Evolutionary conservation across 2,888 invertebrate genomes (phyloP).

Genomic region (Dusona sp.): DNA sequence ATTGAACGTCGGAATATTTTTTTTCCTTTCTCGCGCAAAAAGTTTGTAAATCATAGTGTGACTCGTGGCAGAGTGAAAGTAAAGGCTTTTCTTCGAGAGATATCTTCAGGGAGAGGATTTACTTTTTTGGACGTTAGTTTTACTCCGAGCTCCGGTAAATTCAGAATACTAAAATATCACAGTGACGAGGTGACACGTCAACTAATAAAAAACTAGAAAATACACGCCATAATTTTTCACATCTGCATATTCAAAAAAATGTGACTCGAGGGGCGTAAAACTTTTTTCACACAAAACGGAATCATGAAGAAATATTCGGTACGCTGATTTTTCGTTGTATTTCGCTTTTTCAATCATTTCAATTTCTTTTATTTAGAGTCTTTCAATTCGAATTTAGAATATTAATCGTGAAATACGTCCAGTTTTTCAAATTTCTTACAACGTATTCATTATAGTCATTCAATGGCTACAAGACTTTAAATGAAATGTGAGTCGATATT

Average conservation of each 20-base stretch:
- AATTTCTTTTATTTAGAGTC: no score
- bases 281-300: neutral
- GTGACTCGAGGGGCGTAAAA: neutral
- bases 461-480: neutral
- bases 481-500: neutral
- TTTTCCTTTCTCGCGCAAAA: conserved; percentile 38
- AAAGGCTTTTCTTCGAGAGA: conserved; percentile 76
- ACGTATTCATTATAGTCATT: neutral
- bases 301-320: no score
- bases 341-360: no score
- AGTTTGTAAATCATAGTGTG: conserved; percentile 76
- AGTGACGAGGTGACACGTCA: neutral
- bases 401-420: no score
- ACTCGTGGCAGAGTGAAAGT: conserved; percentile 78
- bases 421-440: no score
- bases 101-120: conserved; percentile 71
- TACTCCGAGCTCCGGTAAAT: conserved; percentile 33
- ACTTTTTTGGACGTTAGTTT: conserved; percentile 51
- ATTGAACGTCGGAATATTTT: conserved; percentile 47
- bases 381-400: no score
- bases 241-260: neutral
- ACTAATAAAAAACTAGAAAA: conserved; percentile 1
- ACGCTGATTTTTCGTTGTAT: no score
- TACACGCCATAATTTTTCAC: neutral
- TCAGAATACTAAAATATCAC: conserved; percentile 23